These are phyloP conservation scores for Meteorus sp. DNA, from an alignment of 1,140 invertebrate genomes.

Conservation along the genomic window DNA sequence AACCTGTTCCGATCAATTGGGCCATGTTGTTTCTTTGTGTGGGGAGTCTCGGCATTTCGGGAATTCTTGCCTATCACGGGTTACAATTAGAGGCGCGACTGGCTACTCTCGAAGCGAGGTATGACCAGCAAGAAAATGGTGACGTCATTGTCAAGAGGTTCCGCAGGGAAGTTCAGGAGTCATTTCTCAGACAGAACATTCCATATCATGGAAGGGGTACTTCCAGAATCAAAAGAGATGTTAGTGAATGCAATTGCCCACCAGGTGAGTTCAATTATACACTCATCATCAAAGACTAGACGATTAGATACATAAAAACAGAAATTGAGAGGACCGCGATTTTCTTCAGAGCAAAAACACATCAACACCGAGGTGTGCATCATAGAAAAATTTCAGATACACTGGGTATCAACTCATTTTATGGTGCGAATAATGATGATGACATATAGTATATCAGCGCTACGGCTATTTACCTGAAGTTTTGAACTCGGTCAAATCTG, in stretches of 20 bases:
- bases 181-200: slow-evolving; percentile 31
- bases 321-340: too few relatives aligned
- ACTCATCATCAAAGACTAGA: too few relatives aligned
- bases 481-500: too few relatives aligned
- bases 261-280: slow-evolving; percentile 36
- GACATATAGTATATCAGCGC: too few relatives aligned
- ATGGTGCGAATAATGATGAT: too few relatives aligned
- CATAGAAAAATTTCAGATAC: too few relatives aligned
- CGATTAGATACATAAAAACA: too few relatives aligned
- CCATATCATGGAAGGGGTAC: slow-evolving; percentile 23
- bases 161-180: slow-evolving; percentile 38
- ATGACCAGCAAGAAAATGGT: slow-evolving; percentile 25
- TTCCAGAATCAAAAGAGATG: slow-evolving; percentile 45
- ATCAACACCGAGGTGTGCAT: too few relatives aligned
- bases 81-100: slow-evolving; percentile 48
- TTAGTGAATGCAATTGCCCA: slow-evolving; percentile 48
- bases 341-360: too few relatives aligned
- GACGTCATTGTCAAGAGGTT: slow-evolving; percentile 38
- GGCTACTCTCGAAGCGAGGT: slow-evolving; percentile 42
- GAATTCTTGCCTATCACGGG: slow-evolving; percentile 48
- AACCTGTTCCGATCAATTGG: slow-evolving; percentile 36
- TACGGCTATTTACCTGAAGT: too few relatives aligned
- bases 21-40: slow-evolving; percentile 50
- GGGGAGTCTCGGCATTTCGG: slow-evolving; percentile 45
- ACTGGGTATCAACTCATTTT: too few relatives aligned